phyloP scores from a whole-genome alignment of 2,797 vertebrate genomes.

The Furcifer pardalis region DNA sequence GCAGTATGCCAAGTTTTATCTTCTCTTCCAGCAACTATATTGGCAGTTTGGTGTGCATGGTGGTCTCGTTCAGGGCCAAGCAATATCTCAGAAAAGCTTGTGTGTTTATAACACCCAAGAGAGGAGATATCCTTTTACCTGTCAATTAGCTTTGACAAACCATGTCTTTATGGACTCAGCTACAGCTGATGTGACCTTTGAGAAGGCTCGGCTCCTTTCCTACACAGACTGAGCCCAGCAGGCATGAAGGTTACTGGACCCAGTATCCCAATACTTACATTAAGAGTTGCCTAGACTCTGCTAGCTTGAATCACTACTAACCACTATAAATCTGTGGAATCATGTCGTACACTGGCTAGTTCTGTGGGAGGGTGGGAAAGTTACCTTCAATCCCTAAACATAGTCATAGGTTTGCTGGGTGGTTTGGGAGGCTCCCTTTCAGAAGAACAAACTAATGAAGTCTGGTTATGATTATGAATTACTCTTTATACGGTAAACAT shows the following conservation, averaged over 20 bases:
- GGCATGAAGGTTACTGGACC: conserved; percentile 17
- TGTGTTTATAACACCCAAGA: conserved; percentile 32
- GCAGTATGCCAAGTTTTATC: background rate
- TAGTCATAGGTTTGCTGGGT: background rate
- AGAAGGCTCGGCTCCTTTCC: conserved; percentile 17
- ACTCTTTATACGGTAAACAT: background rate
- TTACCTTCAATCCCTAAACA: background rate
- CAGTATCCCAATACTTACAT: background rate
- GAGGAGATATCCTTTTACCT: conserved; percentile 32
- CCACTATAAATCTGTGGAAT: background rate
- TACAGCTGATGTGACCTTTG: conserved; percentile 16
- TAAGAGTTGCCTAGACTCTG: background rate
- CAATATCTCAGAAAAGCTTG: conserved; percentile 7
- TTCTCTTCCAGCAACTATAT: background rate
- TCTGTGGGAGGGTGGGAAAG: background rate
- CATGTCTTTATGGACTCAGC: conserved; percentile 21
- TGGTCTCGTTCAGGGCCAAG: background rate
- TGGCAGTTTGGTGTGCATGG: background rate
- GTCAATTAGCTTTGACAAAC: conserved; percentile 30
- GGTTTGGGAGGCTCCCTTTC: too few species aligned
- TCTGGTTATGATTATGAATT: background rate
- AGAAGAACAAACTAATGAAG: background rate
- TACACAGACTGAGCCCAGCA: conserved; percentile 1
- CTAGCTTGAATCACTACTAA: too few species aligned
- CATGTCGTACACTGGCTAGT: background rate